Base-by-base conservation (phyloP, 2,797 vertebrate species). In the Galagoides demidoff region DNA sequence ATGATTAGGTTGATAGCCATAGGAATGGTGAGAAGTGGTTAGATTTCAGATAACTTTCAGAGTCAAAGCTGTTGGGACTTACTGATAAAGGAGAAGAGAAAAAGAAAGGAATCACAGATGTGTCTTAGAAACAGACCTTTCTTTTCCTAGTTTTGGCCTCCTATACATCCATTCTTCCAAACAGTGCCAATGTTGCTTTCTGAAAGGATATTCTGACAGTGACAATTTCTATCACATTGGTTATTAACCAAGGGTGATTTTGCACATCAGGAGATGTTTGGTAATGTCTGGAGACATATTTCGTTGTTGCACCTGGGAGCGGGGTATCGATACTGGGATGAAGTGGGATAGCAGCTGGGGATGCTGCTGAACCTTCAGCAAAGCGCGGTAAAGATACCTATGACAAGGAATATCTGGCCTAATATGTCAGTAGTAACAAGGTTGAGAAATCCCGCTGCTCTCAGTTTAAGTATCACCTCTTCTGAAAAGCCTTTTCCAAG, bases 401-500 rank as follows among this genome's bases (percentile, higher is more conserved):
- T 3, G 27, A 59, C n/a, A 90, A 89, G 20, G n/a, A 59, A 63
- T n/a, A 25, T 68, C 6, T 90, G 25, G 2, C 11, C 13, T 82
- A 76, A 73, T 85, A 74, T 45, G 25, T 4, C 23, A 73, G 82
- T 43, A 57, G 23, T 79, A 27, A 77, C 31, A 73, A 88, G 27
- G 25, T 14, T 66, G 59, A 73, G 45, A 83, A 77, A 71, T 95
- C 14, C 39, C 73, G n/a, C 61, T 73, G 13, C 5, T 31, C 22
- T 55, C 25, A 73, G 16, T 78, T 79, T 87, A 76, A 85, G 59
- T 63, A 17, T 85, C 59, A 83, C 11, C 0, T 55, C 52, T 29
- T 94, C 91, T 83, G 52, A 19, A 70, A 97, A 90, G 10, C 17
- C 43, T 79, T 73, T 93, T 2, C 14, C 70, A 84, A 23, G 79